phyloP scores from a whole-genome alignment of 2,888 invertebrate genomes.

The Drosophila monieri region DNA sequence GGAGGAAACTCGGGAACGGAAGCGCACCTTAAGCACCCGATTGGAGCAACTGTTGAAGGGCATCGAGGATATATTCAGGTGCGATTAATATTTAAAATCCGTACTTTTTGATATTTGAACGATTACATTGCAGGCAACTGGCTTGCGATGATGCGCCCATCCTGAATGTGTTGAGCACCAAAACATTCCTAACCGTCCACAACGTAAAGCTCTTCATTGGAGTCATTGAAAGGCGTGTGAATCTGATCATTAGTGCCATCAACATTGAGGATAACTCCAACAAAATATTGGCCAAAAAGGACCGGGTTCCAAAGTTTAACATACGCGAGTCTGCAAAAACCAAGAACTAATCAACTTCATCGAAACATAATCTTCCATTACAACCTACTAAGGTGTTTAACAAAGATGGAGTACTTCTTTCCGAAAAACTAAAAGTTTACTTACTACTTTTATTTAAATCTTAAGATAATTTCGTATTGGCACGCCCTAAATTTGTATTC shows the following conservation, averaged over 20 bases:
- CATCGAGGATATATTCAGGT: slow-evolving; percentile 85
- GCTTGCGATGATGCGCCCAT: slow-evolving; percentile 90
- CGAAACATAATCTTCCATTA: background rate
- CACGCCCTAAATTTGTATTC: background rate
- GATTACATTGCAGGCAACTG: slow-evolving; percentile 85
- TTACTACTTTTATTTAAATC: slow-evolving; percentile 28
- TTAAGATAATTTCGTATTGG: slow-evolving; percentile 4
- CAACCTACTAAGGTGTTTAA: background rate
- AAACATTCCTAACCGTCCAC: slow-evolving; percentile 88
- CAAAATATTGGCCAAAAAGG: slow-evolving; percentile 81
- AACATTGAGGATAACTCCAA: slow-evolving; percentile 81
- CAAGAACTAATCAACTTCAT: slow-evolving; percentile 69
- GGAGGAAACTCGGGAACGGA: slow-evolving; percentile 72
- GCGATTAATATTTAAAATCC: background rate
- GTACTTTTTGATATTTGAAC: background rate
- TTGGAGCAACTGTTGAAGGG: slow-evolving; percentile 84
- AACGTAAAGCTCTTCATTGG: slow-evolving; percentile 93
- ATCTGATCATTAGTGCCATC: slow-evolving; percentile 78
- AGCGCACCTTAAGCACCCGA: slow-evolving; percentile 71
- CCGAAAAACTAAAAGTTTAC: background rate
- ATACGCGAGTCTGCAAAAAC: slow-evolving; percentile 82
- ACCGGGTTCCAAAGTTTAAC: slow-evolving; percentile 84
- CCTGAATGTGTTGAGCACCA: slow-evolving; percentile 88
- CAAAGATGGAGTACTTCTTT: background rate
- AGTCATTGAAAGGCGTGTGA: slow-evolving; percentile 90